Percentiles rank a stretch among this genome's conserved stretches.
These are phyloP conservation scores for Enteromius thamalakanensis DNA, from an alignment of 2,797 vertebrate genomes.

Conservation along the genomic window DNA sequence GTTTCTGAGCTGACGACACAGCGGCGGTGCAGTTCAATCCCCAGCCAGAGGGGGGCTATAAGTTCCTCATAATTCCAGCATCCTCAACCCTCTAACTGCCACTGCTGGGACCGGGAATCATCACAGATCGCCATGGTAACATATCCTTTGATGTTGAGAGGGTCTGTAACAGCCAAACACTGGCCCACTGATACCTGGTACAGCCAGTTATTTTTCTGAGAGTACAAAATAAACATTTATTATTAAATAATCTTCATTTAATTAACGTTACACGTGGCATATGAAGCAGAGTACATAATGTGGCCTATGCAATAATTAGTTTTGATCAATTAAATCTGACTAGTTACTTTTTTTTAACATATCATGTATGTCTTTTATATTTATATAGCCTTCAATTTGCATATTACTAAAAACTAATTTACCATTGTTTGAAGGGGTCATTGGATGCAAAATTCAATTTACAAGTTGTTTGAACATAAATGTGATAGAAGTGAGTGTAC, in stretches of 20 bases:
- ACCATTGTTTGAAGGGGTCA: too few species aligned
- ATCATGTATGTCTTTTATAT: not conserved
- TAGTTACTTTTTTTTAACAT: not conserved
- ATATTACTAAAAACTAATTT: not conserved
- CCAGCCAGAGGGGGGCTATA: slow-evolving; percentile 3
- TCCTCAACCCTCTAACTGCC: slow-evolving; percentile 86
- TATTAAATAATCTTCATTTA: not conserved
- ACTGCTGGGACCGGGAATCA: slow-evolving; percentile 85
- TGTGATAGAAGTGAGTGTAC: too few species aligned
- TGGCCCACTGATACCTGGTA: slow-evolving; percentile 97
- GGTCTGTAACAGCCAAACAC: slow-evolving; percentile 84
- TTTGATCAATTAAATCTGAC: not conserved
- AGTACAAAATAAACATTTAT: not conserved
- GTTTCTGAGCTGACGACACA: not conserved
- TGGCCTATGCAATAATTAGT: not conserved
- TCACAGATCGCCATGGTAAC: slow-evolving; percentile 94
- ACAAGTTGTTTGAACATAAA: too few species aligned
- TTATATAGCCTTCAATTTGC: not conserved
- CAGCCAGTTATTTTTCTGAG: slow-evolving; percentile 87
- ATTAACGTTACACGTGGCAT: not conserved
- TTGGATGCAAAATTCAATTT: too few species aligned
- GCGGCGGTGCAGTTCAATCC: slow-evolving; percentile 11
- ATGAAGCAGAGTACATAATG: not conserved
- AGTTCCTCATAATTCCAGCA: not conserved
- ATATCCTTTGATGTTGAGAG: slow-evolving; percentile 80